Evolutionary conservation across 2,113 vertebrate species (phyloP).

Genomic region (Sander lucioperca): DNA sequence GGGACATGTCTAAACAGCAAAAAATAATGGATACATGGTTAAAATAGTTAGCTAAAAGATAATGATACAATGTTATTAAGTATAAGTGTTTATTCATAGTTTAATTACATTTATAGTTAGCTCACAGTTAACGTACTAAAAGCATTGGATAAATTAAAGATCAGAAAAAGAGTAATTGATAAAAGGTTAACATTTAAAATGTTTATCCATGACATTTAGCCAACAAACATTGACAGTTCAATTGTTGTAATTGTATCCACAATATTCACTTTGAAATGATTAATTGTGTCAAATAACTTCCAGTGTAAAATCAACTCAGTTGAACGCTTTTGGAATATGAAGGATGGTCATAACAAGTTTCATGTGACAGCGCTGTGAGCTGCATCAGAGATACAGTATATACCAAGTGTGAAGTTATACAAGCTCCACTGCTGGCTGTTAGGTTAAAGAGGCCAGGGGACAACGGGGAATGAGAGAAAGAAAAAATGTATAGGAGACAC

Average conservation of each 20-base stretch:
- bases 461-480: not conserved
- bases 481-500: constrained; percentile 6
- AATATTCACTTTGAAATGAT: not conserved
- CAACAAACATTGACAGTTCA: not conserved
- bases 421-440: not conserved
- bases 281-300: too few relatives aligned
- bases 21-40: not conserved
- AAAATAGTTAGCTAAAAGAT: not conserved
- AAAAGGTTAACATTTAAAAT: not conserved
- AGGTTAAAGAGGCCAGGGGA: constrained; percentile 20
- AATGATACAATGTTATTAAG: too few relatives aligned
- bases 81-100: too few relatives aligned
- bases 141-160: not conserved
- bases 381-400: too few relatives aligned
- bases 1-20: not conserved
- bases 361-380: too few relatives aligned
- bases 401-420: not conserved
- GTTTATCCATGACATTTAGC: not conserved
- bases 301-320: too few relatives aligned
- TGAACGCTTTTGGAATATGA: too few relatives aligned
- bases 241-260: not conserved
- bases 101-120: too few relatives aligned
- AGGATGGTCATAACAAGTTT: too few relatives aligned
- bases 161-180: not conserved
- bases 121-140: too few relatives aligned